A percentile compares a stretch with the other conserved stretches of the same genome.
Evolutionary conservation across 2,797 vertebrate species (phyloP).

Genomic region (Bufotes viridis): DNA sequence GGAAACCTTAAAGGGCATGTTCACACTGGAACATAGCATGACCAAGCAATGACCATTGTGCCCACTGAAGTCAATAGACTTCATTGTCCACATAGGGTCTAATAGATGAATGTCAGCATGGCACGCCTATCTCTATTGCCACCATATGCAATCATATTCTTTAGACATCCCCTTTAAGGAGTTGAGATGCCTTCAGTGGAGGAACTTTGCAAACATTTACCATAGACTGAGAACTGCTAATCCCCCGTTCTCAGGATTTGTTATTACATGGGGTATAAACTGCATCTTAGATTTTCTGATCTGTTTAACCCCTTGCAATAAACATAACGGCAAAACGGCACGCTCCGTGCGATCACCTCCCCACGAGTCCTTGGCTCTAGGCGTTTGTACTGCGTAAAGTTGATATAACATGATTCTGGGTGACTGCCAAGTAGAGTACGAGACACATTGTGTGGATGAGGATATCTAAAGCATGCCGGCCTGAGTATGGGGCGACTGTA

Average conservation of each 20-base stretch:
- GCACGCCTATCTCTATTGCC: not conserved
- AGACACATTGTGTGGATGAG: not conserved
- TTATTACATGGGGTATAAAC: slow-evolving; percentile 24
- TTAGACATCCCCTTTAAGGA: not conserved
- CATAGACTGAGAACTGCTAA: not conserved
- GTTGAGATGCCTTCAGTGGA: not conserved
- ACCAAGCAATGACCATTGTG: not conserved
- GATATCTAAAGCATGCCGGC: not conserved
- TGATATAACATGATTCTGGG: slow-evolving; percentile 7
- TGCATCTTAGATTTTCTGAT: not conserved
- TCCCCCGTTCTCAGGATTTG: not conserved
- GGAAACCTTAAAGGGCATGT: too few relatives aligned
- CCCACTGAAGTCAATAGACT: not conserved
- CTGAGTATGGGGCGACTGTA: not conserved
- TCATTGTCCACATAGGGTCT: too few relatives aligned
- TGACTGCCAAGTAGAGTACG: slow-evolving; percentile 10
- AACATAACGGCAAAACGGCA: not conserved
- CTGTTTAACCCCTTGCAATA: slow-evolving; percentile 11
- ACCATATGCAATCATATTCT: not conserved
- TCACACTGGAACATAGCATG: too few relatives aligned
- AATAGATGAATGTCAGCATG: fast-evolving
- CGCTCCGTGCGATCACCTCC: not conserved
- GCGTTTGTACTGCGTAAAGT: not conserved
- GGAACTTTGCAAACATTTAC: not conserved
- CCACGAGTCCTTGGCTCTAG: not conserved